A percentile compares a stretch with the other conserved stretches of the same genome.
Evolutionary conservation across 2,797 vertebrate genomes (phyloP).

Genomic region (Petrocephalus schoutedeni): DNA sequence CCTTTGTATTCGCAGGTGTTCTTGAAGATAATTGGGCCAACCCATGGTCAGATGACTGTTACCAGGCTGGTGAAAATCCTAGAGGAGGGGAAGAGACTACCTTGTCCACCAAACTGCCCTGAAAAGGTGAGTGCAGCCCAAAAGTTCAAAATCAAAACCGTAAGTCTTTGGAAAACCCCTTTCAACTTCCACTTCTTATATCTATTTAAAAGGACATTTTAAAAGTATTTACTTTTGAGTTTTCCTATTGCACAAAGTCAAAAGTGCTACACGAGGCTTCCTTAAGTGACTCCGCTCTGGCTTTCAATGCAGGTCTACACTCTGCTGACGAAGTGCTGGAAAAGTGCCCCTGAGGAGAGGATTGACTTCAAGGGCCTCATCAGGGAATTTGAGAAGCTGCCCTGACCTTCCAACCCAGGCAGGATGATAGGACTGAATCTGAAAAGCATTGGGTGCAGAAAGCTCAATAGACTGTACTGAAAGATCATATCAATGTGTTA

Average conservation of each 20-base stretch:
- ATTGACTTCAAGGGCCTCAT: conserved; percentile 76
- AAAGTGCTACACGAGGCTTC: neutral
- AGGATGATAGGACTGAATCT: neutral
- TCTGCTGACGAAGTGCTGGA: conserved; percentile 74
- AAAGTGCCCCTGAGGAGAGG: conserved; percentile 61
- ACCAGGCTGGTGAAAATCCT: conserved; percentile 67
- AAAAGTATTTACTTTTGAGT: neutral
- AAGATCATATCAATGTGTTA: too few species aligned
- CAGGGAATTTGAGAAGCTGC: conserved; percentile 65
- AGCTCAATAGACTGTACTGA: neutral
- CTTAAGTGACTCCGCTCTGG: neutral
- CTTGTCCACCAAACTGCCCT: conserved; percentile 60
- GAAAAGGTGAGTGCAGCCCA: conserved; percentile 57
- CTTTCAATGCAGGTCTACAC: conserved; percentile 57
- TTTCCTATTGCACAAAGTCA: neutral
- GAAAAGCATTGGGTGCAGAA: neutral
- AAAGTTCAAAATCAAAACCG: neutral
- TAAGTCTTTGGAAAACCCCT: neutral
- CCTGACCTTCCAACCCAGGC: neutral
- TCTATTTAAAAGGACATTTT: neutral
- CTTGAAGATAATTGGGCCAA: conserved; percentile 70
- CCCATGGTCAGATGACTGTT: conserved; percentile 79
- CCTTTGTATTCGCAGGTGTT: conserved; percentile 57
- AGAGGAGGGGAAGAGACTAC: conserved; percentile 67
- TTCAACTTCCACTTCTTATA: neutral